Conservation (phyloP, 2,888 invertebrate genomes). For the Neuroscelio doddi region DNA sequence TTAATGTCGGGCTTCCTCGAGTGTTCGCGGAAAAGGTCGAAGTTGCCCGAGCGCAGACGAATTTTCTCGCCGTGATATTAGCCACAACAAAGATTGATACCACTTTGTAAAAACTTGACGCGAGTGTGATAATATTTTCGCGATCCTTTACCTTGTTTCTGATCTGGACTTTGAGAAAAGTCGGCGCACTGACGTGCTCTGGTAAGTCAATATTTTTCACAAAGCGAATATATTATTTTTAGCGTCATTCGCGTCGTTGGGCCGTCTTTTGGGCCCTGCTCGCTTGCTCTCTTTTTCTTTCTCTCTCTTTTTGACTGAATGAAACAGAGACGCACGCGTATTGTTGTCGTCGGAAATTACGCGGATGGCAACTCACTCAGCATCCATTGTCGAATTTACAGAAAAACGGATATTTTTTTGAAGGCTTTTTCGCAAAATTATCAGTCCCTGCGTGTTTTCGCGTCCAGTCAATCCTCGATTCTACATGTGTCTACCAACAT, state of each 20-base stretch:
- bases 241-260: conserved; percentile 40
- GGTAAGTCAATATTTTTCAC: conserved; percentile 31
- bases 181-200: conserved; percentile 17
- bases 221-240: conserved; percentile 24
- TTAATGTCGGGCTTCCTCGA: no score
- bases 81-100: conserved; percentile 66
- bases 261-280: conserved; percentile 47
- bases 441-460: not conserved
- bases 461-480: conserved; percentile 14
- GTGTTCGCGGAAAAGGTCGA: conserved; percentile 31
- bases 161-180: conserved; percentile 25
- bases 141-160: conserved; percentile 41
- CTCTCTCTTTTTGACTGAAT: conserved; percentile 51
- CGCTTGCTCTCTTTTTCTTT: conserved; percentile 39
- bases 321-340: conserved; percentile 56
- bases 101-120: conserved; percentile 62
- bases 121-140: conserved; percentile 52
- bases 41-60: conserved; percentile 48
- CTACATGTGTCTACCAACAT: conserved; percentile 10
- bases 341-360: conserved; percentile 47
- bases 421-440: not conserved
- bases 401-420: not conserved
- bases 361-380: conserved; percentile 20
- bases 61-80: conserved; percentile 64
- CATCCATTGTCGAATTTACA: conserved; percentile 26